Evolutionary conservation across 2,888 invertebrate species (phyloP).

Genomic region (Calephelis perditalis): DNA sequence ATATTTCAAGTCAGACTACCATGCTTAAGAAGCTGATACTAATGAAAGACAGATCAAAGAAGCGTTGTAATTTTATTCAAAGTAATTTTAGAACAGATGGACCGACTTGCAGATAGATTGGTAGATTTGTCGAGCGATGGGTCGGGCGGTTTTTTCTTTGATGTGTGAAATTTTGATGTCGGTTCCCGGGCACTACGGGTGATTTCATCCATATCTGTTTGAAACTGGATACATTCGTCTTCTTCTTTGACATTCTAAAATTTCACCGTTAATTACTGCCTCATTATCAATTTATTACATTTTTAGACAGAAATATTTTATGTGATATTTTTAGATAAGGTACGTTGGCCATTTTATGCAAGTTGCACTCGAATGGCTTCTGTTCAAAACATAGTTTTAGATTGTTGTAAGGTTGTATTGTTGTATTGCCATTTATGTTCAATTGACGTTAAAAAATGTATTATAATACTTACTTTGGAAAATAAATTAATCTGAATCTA

Average conservation of each 20-base stretch:
- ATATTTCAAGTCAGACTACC: constrained; percentile 10
- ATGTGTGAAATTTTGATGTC: constrained; percentile 24
- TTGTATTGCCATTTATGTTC: too few species aligned
- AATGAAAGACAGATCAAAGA: constrained; percentile 36
- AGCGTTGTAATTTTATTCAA: constrained; percentile 37
- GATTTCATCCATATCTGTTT: constrained; percentile 21
- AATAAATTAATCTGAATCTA: too few species aligned
- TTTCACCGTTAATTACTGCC: neutral
- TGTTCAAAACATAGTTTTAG: too few species aligned
- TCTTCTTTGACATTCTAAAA: constrained; percentile 7
- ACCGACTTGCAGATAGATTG: constrained; percentile 28
- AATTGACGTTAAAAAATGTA: too few species aligned
- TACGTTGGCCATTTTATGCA: too few species aligned
- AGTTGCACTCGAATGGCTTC: too few species aligned
- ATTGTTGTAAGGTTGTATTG: too few species aligned
- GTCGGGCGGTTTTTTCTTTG: constrained; percentile 19
- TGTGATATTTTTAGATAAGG: too few species aligned
- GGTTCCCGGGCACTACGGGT: constrained; percentile 21
- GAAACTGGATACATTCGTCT: constrained; percentile 5
- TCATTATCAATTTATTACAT: neutral
- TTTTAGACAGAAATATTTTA: too few species aligned
- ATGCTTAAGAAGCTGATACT: constrained; percentile 34
- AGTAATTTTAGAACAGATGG: constrained; percentile 44
- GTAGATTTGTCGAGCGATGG: constrained; percentile 31
- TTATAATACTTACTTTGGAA: too few species aligned